phyloP scores from a whole-genome alignment of 92 coral and sea anemone species.

The Zoanthus sociatus region DNA sequence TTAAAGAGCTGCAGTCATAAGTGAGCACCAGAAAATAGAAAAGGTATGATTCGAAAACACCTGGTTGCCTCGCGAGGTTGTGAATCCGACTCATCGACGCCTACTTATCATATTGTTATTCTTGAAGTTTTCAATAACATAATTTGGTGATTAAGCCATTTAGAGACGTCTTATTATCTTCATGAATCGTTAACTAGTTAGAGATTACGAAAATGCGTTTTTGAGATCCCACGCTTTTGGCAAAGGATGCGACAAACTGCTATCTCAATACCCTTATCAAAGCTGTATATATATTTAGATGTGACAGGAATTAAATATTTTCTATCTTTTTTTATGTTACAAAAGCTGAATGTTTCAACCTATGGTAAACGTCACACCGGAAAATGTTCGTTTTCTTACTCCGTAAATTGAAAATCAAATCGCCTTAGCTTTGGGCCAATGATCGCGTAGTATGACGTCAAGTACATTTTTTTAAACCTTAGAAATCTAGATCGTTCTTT shows the following conservation, averaged over 20 bases:
- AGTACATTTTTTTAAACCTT: neutral
- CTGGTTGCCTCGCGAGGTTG: neutral
- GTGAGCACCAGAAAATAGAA: neutral
- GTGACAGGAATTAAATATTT: neutral
- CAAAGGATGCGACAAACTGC: neutral
- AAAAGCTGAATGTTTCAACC: neutral
- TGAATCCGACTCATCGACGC: neutral
- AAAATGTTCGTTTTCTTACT: neutral
- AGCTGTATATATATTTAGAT: neutral
- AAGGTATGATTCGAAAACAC: neutral
- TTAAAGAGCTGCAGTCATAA: too few species aligned
- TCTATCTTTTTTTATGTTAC: neutral
- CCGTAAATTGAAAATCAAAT: neutral
- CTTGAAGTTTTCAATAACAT: neutral
- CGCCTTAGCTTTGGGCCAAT: neutral
- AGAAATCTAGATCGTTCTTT: neutral
- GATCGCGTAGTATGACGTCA: conserved; percentile 27
- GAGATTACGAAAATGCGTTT: neutral
- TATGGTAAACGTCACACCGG: neutral
- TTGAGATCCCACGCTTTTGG: neutral
- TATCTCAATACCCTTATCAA: neutral
- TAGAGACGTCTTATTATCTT: neutral
- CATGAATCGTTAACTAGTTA: neutral
- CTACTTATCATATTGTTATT: neutral
- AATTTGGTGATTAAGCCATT: neutral